phyloP scores from a whole-genome alignment of 2,888 invertebrate species.

The Spialia ferax region DNA sequence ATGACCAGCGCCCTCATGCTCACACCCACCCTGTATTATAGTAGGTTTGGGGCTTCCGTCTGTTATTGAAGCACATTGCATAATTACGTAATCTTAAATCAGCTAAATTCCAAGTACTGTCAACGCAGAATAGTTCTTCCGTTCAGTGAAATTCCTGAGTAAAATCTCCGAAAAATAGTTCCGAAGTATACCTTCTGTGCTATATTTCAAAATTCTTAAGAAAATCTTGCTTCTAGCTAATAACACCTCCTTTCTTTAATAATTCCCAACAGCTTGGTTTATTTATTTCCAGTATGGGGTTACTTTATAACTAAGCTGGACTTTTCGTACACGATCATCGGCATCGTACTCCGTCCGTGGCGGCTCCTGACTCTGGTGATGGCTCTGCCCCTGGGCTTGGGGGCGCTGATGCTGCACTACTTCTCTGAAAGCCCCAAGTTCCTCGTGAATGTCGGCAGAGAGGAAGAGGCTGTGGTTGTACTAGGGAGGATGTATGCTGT shows the following conservation, averaged over 20 bases:
- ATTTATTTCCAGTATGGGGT: slow-evolving; percentile 64
- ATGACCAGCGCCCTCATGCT: slow-evolving; percentile 77
- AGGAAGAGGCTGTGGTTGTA: slow-evolving; percentile 87
- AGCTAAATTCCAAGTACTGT: too few species aligned
- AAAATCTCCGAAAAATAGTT: too few species aligned
- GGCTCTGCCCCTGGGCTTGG: slow-evolving; percentile 88
- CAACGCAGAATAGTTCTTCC: too few species aligned
- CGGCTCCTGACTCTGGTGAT: slow-evolving; percentile 76
- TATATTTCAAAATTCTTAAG: too few species aligned
- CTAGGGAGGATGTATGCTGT: slow-evolving; percentile 86
- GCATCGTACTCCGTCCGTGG: slow-evolving; percentile 72
- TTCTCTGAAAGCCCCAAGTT: slow-evolving; percentile 93
- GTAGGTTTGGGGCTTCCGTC: slow-evolving; percentile 50
- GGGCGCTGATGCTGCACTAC: slow-evolving; percentile 85
- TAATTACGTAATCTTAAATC: background rate
- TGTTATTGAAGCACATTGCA: background rate
- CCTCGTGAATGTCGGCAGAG: slow-evolving; percentile 88
- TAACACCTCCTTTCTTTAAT: too few species aligned
- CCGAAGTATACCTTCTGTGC: too few species aligned
- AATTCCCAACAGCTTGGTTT: too few species aligned
- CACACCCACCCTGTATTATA: slow-evolving; percentile 72
- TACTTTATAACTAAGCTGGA: slow-evolving; percentile 72
- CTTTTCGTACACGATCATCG: slow-evolving; percentile 64
- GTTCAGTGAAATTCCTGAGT: too few species aligned
- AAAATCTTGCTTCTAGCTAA: too few species aligned